These are phyloP conservation scores for Periophthalmodon schlosseri DNA, from an alignment of 2,113 vertebrate species.

Conservation along the genomic window DNA sequence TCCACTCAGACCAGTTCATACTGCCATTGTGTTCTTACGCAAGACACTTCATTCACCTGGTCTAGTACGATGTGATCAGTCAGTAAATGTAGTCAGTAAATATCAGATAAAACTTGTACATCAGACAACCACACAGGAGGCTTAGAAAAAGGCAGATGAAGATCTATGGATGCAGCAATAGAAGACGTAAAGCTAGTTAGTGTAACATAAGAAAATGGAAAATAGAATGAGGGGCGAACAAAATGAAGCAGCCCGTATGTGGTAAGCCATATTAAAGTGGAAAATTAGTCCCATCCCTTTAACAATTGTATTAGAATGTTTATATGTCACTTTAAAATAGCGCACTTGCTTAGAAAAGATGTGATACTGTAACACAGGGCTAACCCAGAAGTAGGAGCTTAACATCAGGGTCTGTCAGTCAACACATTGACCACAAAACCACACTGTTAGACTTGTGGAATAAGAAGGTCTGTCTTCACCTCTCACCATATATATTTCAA, in stretches of 20 bases:
- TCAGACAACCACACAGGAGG: no score
- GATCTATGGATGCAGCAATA: no score
- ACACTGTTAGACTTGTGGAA: not conserved
- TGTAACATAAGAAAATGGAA: no score
- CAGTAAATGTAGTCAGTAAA: no score
- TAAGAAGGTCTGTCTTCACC: not conserved
- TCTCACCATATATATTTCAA: slow-evolving; percentile 30
- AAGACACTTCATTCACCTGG: no score
- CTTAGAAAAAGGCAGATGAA: no score
- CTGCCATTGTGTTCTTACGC: no score
- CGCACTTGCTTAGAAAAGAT: not conserved
- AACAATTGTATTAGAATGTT: not conserved
- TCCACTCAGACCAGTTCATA: no score
- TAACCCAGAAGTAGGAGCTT: not conserved
- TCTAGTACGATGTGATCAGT: no score
- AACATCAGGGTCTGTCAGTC: not conserved
- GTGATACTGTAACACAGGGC: not conserved
- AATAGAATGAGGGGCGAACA: not conserved
- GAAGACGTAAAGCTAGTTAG: no score
- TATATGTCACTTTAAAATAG: not conserved
- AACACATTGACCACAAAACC: not conserved
- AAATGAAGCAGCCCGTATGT: not conserved
- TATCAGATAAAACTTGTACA: no score
- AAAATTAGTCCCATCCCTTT: not conserved
- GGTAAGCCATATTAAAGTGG: not conserved